Base-by-base conservation (phyloP, 2,888 invertebrate species). In the Pheosia gnoma region DNA sequence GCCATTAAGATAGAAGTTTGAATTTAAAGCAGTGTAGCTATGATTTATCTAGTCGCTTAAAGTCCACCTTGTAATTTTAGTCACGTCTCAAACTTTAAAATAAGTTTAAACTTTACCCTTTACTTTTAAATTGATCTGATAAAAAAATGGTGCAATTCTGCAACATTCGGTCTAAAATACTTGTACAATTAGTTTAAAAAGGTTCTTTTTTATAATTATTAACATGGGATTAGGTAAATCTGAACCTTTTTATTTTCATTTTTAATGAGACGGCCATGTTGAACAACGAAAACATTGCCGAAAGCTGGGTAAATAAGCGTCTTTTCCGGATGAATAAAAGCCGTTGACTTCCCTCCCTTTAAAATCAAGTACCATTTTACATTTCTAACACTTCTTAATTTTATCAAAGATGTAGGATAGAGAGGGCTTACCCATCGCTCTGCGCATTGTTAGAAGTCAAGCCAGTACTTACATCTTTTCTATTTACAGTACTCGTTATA, bases 31-130 rank as follows among this genome's bases (percentile, higher is more conserved):
- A 59, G 37, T 59, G 11, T 49, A 57, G 11, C 37, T 58, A 60
- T 25, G 54, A 60, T 63, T 61, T 63, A 60, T 59, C 36, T 62
- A 57, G 61, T 45, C 25, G 37, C 36, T 58, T 54, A 59, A 54
- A 63, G 49, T 11, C 43, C 10, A 36, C 38, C 3, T 60, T 58
- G 7, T 57, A 39, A 65, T 66, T 66, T 66, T 59, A 58, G 62
- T 63, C 65, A 67, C 72, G 67, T 63, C 59, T 60, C 41, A 37
- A 62, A 65, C 52, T 65, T 63, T 37, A 56, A 63, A 68, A 64
- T 59, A 59, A 63, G n/a, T 60, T 47, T 36, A 59, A 62, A 66
- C 41, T 66, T 58, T 49, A 63, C n/a, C 43, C 36, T 6, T 60
- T 49, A 59, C 37, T 61, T 65, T 57, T 7, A 59, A 8, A 54